These are phyloP conservation scores for Crematogaster levior DNA, from an alignment of 2,888 invertebrate genomes.

Conservation along the genomic window DNA sequence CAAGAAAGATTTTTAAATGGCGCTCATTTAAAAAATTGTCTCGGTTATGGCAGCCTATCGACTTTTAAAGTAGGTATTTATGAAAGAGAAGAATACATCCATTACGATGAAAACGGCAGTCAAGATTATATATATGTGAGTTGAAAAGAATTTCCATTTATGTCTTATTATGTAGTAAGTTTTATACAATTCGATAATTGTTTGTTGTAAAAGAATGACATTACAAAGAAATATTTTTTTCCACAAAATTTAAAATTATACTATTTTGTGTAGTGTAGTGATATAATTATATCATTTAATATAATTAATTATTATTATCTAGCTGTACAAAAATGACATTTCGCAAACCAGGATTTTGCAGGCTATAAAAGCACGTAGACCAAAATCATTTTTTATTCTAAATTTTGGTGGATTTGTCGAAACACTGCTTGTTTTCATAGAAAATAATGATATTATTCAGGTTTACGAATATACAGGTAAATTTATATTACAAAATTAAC, in stretches of 20 bases:
- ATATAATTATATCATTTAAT: background rate
- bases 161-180: background rate
- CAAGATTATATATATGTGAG: conserved; percentile 78
- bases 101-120: conserved; percentile 71
- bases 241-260: background rate
- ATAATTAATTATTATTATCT: conserved; percentile 8
- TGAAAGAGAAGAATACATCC: conserved; percentile 71
- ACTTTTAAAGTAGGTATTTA: conserved; percentile 75
- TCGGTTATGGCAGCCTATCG: conserved; percentile 59
- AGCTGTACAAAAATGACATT: conserved; percentile 82
- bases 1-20: conserved; percentile 11
- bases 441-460: conserved; percentile 82
- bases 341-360: conserved; percentile 86
- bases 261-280: background rate
- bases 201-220: background rate
- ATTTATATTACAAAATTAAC: background rate
- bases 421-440: conserved; percentile 77
- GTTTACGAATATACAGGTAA: conserved; percentile 86
- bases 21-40: conserved; percentile 20
- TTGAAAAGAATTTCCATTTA: conserved; percentile 35
- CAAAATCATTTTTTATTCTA: conserved; percentile 84
- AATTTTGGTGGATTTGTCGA: conserved; percentile 77
- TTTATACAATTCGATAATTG: background rate
- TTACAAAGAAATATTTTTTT: background rate
- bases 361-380: conserved; percentile 86